phyloP scores from a whole-genome alignment of 2,797 vertebrate species.

The Mormyrops boulengeri region DNA sequence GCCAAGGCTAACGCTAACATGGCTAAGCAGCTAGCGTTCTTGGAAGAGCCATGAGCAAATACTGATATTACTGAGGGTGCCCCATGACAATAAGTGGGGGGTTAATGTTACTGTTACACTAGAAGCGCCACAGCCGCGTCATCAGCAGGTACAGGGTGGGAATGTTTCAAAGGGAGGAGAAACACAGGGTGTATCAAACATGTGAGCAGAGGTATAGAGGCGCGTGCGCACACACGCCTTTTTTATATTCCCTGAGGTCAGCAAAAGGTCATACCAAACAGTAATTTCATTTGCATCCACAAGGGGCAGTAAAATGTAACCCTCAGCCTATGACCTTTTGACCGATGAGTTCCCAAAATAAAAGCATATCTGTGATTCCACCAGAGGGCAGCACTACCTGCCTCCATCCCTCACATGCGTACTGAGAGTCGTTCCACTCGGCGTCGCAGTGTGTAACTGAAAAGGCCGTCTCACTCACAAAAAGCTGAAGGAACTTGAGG shows the following conservation, averaged over 20 bases:
- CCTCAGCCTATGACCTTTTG: background rate
- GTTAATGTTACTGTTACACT: background rate
- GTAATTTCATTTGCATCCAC: background rate
- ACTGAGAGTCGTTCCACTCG: background rate
- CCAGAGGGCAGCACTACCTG: background rate
- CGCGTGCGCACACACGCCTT: background rate
- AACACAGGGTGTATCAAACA: background rate
- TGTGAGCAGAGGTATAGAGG: background rate
- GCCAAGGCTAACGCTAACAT: background rate
- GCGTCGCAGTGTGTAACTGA: background rate
- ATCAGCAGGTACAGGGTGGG: background rate
- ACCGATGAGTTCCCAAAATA: background rate
- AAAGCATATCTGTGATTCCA: background rate
- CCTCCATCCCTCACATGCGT: background rate
- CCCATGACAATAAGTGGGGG: background rate
- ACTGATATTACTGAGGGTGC: background rate
- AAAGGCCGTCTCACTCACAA: conserved; percentile 72
- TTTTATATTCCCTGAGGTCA: background rate
- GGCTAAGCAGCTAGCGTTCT: background rate
- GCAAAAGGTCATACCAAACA: background rate
- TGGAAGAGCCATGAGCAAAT: background rate
- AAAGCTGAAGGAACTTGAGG: conserved; percentile 99
- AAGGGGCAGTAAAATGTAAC: background rate
- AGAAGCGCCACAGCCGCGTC: background rate
- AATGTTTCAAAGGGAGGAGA: background rate